Conservation (phyloP, 2,113 vertebrate genomes). For the Nannospalax galili region DNA sequence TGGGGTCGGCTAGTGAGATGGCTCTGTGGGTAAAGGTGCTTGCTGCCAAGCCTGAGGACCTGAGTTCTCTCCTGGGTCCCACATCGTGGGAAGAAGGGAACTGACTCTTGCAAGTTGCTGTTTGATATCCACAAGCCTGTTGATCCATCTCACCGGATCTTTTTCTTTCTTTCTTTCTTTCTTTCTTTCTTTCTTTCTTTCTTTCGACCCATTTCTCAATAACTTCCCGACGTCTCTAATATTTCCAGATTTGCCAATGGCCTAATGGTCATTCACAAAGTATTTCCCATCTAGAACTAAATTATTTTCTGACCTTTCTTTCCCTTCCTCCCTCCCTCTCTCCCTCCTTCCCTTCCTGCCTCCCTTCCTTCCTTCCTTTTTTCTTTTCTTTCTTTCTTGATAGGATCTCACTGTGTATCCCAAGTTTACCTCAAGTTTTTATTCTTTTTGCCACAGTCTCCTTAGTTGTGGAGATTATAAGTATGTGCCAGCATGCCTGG, state of each 20-base stretch:
- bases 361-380: background rate
- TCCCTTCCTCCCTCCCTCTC: accelerated
- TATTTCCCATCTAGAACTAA: background rate
- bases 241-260: background rate
- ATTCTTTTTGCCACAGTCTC: background rate
- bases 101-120: background rate
- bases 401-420: background rate
- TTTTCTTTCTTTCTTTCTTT: background rate
- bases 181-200: background rate
- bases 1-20: background rate
- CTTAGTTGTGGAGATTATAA: too few relatives aligned
- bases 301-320: background rate
- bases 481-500: background rate
- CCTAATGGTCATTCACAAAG: background rate
- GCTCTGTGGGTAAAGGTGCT: background rate
- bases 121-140: background rate
- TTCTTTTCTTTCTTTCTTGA: background rate
- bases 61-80: background rate
- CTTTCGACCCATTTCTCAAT: background rate
- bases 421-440: background rate
- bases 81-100: background rate
- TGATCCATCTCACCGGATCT: background rate
- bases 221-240: background rate
- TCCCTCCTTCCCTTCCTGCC: background rate
- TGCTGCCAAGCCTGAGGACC: background rate